Evolutionary conservation across 2,113 vertebrate genomes (phyloP).

Genomic region (Drymodes brunneopygia): DNA sequence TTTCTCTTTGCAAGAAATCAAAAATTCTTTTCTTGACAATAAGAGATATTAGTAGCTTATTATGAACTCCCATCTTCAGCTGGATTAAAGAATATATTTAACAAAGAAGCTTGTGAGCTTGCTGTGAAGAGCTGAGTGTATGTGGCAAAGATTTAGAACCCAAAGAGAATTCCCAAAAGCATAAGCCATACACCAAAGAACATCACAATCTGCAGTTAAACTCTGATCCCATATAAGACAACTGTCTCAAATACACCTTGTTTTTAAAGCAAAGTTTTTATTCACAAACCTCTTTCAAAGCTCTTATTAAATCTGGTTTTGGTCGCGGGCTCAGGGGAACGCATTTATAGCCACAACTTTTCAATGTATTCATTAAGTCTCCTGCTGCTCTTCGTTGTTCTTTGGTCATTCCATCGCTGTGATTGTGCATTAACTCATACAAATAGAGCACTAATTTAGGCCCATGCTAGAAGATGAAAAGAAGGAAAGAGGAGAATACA

Average conservation of each 20-base stretch:
- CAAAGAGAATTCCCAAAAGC: not conserved
- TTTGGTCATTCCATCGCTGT: constrained; percentile 80
- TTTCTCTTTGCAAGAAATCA: not conserved
- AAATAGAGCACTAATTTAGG: constrained; percentile 91
- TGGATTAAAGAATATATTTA: not conserved
- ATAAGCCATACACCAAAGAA: not conserved
- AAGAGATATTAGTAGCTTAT: not conserved
- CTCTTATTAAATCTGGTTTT: constrained; percentile 85
- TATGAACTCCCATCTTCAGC: not conserved
- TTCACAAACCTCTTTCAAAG: constrained; percentile 85
- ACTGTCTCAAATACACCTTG: not conserved
- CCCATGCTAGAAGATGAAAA: constrained; percentile 81
- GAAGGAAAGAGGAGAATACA: not conserved
- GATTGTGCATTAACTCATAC: constrained; percentile 87
- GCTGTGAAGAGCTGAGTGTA: not conserved
- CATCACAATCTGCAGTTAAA: not conserved
- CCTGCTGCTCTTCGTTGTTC: constrained; percentile 80
- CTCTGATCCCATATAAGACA: not conserved
- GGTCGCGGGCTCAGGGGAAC: constrained; percentile 79
- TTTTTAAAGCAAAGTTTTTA: not conserved
- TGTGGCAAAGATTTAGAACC: not conserved
- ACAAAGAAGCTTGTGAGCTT: not conserved
- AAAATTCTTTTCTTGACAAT: not conserved
- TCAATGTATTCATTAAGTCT: constrained; percentile 84
- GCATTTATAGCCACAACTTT: constrained; percentile 86